phyloP scores from a whole-genome alignment of 1,140 invertebrate genomes.

The Venturia canescens region DNA sequence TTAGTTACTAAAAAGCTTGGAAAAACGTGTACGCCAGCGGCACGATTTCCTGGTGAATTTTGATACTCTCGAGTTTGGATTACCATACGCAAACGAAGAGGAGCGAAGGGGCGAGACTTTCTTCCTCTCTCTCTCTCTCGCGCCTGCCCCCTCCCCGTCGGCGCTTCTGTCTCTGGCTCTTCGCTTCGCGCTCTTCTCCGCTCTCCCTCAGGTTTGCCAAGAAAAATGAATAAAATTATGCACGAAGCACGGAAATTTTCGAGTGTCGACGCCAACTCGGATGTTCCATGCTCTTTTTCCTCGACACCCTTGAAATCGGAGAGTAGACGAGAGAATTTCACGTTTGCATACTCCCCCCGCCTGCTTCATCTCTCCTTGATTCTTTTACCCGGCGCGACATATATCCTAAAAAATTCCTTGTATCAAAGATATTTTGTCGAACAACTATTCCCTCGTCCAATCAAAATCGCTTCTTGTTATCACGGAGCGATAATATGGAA shows the following conservation, averaged over 20 bases:
- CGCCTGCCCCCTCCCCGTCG: too few species aligned
- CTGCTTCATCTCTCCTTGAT: neutral
- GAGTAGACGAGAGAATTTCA: slow-evolving; percentile 6
- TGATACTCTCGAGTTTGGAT: slow-evolving; percentile 62
- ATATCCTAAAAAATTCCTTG: too few species aligned
- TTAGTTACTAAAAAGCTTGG: slow-evolving; percentile 8
- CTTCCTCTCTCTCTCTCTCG: neutral
- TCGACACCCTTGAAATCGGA: slow-evolving; percentile 2
- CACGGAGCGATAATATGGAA: too few species aligned
- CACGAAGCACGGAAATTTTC: slow-evolving; percentile 55
- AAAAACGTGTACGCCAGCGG: slow-evolving; percentile 42
- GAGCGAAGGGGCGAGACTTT: slow-evolving; percentile 57
- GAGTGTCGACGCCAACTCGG: slow-evolving; percentile 40
- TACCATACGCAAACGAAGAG: slow-evolving; percentile 76
- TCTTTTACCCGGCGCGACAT: neutral
- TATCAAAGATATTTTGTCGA: too few species aligned
- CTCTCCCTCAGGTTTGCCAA: slow-evolving; percentile 56
- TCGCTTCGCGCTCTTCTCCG: slow-evolving; percentile 19
- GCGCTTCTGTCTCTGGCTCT: neutral
- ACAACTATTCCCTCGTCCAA: too few species aligned
- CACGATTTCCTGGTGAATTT: slow-evolving; percentile 25
- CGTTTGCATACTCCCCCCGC: neutral
- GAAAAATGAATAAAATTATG: slow-evolving; percentile 78
- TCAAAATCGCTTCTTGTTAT: too few species aligned
- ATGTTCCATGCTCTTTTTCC: slow-evolving; percentile 17